Conservation (phyloP, 2,888 invertebrate genomes). For the Zootermopsis nevadensis region DNA sequence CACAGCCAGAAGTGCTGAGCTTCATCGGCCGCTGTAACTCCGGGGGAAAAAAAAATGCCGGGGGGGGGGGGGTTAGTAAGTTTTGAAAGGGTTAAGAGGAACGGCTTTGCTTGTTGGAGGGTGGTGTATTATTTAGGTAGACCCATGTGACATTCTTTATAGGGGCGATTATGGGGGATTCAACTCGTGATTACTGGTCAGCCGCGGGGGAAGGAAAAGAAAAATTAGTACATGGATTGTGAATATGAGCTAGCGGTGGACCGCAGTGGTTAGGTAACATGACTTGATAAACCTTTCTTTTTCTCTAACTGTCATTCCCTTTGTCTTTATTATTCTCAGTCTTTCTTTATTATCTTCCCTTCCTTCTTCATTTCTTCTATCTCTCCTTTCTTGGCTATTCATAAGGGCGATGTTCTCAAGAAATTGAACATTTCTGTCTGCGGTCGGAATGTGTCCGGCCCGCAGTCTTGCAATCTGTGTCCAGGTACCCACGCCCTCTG, state of each 20-base stretch:
- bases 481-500: background rate
- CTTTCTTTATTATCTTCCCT: too few relatives aligned
- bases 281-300: background rate
- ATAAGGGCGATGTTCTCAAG: background rate
- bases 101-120: background rate
- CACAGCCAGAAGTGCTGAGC: too few relatives aligned
- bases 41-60: too few relatives aligned
- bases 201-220: slow-evolving; percentile 10
- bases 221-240: slow-evolving; percentile 7
- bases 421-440: background rate
- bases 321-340: too few relatives aligned
- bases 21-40: background rate
- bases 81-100: slow-evolving; percentile 38
- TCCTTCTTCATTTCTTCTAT: too few relatives aligned
- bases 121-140: slow-evolving; percentile 31
- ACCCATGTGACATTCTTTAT: slow-evolving; percentile 33
- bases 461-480: background rate
- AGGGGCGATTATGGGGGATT: slow-evolving; percentile 33
- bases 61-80: background rate
- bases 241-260: background rate
- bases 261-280: background rate
- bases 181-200: slow-evolving; percentile 4
- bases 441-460: background rate
- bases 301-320: too few relatives aligned
- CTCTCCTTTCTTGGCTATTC: background rate